These are phyloP conservation scores for Mycteria americana DNA, from an alignment of 2,797 vertebrate species.

Conservation along the genomic window DNA sequence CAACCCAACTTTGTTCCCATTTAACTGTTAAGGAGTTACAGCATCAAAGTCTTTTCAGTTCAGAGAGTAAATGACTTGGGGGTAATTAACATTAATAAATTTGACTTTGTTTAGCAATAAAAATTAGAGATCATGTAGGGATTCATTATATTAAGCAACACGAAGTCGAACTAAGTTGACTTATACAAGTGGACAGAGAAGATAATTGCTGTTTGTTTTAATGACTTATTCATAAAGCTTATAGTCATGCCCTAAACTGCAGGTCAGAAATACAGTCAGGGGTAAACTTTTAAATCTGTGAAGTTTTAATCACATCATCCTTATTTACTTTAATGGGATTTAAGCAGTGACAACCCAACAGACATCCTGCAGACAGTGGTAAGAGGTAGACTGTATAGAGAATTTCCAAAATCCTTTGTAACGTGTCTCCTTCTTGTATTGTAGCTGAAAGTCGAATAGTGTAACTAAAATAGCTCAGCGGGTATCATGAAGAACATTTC, in stretches of 20 bases:
- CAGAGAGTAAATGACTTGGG: not conserved
- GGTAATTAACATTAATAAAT: not conserved
- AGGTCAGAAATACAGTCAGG: not conserved
- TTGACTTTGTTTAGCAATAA: not conserved
- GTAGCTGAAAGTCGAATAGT: not conserved
- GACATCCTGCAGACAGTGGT: not conserved
- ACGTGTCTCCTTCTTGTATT: not conserved
- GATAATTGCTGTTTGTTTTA: not conserved
- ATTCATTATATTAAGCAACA: not conserved
- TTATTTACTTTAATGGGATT: not conserved
- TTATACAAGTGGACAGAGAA: not conserved
- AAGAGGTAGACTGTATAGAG: not conserved
- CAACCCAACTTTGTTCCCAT: not conserved
- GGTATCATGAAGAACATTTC: not conserved
- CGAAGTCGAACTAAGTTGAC: not conserved
- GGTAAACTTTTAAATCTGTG: not conserved
- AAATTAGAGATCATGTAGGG: rapidly evolving
- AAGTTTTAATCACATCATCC: not conserved
- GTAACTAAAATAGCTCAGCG: not conserved
- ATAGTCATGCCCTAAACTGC: not conserved
- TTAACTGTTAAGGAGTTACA: not conserved
- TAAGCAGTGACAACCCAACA: not conserved
- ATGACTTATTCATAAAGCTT: not conserved
- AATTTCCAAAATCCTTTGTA: not conserved
- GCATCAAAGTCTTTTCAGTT: not conserved